Evolutionary conservation across 2,797 vertebrate genomes (phyloP).

Genomic region (Artibeus lituratus): DNA sequence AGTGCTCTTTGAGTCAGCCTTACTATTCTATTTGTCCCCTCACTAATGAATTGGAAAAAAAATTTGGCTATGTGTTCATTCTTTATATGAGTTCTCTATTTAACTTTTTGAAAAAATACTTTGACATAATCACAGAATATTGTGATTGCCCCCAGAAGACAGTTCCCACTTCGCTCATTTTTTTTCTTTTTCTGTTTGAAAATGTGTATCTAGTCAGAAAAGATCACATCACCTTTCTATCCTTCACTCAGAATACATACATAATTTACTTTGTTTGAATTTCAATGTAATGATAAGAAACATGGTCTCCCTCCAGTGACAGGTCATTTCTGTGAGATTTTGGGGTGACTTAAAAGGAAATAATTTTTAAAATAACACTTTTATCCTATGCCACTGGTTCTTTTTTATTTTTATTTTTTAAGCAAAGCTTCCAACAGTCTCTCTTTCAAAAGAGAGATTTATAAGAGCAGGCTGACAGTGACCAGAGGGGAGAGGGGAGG

Average conservation of each 20-base stretch:
- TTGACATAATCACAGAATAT: not conserved
- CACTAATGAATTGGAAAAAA: not conserved
- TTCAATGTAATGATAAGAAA: slow-evolving; percentile 14
- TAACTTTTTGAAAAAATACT: not conserved
- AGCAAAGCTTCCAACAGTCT: not conserved
- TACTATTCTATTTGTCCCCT: not conserved
- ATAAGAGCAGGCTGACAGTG: not conserved
- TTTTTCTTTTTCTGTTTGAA: not conserved
- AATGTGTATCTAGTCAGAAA: not conserved
- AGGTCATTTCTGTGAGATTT: slow-evolving; percentile 24
- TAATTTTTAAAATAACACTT: not conserved
- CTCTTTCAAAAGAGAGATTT: not conserved
- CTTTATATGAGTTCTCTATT: not conserved
- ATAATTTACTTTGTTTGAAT: slow-evolving; percentile 8
- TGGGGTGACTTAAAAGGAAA: slow-evolving; percentile 3
- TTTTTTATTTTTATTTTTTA: not conserved
- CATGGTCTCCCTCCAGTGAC: not conserved
- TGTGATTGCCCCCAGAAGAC: not conserved
- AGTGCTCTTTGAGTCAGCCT: not conserved
- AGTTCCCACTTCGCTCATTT: not conserved
- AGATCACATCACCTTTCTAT: not conserved
- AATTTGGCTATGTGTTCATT: not conserved
- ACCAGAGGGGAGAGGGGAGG: no score
- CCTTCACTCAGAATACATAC: not conserved
- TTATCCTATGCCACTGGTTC: not conserved